These are phyloP conservation scores for Cerastoderma edule DNA, from an alignment of 2,888 invertebrate genomes.

Conservation along the genomic window DNA sequence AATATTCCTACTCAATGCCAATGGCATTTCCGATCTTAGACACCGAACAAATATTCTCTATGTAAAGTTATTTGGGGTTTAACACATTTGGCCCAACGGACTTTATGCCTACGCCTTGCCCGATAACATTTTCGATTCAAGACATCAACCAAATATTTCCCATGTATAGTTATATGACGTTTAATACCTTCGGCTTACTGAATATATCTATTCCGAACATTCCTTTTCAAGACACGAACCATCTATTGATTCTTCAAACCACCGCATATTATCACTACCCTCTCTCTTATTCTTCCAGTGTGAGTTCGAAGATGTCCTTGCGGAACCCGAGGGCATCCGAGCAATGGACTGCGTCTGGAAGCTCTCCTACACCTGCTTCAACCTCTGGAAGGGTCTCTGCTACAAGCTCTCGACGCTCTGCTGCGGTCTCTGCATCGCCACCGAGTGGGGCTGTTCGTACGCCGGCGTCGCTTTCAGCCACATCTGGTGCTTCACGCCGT, in stretches of 20 bases:
- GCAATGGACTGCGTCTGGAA: constrained; percentile 89
- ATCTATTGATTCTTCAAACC: too few species aligned
- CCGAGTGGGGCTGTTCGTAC: constrained; percentile 84
- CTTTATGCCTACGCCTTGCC: too few species aligned
- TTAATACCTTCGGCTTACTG: too few species aligned
- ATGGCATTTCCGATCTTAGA: too few species aligned
- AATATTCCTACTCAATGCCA: too few species aligned
- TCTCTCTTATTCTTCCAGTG: constrained; percentile 56
- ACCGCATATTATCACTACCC: too few species aligned
- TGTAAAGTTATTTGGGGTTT: too few species aligned
- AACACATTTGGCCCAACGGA: too few species aligned
- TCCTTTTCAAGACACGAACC: too few species aligned
- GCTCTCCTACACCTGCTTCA: constrained; percentile 72
- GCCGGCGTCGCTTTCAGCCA: constrained; percentile 86
- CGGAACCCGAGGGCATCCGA: constrained; percentile 74
- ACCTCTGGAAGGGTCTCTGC: constrained; percentile 88
- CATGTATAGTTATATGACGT: not conserved
- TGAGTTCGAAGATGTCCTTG: constrained; percentile 73
- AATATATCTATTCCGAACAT: too few species aligned
- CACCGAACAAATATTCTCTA: too few species aligned
- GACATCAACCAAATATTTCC: not conserved
- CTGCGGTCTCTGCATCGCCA: constrained; percentile 81
- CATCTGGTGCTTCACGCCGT: constrained; percentile 90
- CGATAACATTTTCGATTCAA: not conserved
- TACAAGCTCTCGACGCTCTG: constrained; percentile 88